Percentiles rank a stretch among this genome's conserved stretches.
Conservation (phyloP, 1,140 invertebrate genomes). For the Ceratitis capitata region DNA sequence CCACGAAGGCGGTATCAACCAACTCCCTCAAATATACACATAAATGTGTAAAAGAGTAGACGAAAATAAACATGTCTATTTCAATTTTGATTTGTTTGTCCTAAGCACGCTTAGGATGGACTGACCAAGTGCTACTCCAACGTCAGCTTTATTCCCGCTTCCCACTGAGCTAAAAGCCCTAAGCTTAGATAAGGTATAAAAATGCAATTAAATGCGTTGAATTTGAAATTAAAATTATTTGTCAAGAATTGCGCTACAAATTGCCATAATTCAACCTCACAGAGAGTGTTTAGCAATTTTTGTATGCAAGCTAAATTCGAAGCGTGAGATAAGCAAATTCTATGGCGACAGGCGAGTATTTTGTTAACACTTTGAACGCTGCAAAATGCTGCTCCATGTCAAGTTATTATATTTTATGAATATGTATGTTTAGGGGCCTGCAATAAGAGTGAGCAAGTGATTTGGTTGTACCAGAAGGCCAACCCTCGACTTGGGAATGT, state of each 20-base stretch:
- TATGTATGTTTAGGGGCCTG: too few relatives aligned
- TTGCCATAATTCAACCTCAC: background rate
- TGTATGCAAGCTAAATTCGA: background rate
- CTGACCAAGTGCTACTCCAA: background rate
- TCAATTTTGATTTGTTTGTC: background rate
- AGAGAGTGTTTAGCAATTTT: background rate
- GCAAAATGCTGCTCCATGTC: background rate
- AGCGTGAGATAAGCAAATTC: background rate
- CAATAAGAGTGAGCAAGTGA: too few relatives aligned
- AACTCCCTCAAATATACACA: too few relatives aligned
- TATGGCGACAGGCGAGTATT: background rate
- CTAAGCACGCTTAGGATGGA: background rate
- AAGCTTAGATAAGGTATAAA: too few relatives aligned
- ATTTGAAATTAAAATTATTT: too few relatives aligned
- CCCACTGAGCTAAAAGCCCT: too few relatives aligned
- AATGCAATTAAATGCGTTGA: too few relatives aligned
- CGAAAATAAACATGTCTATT: background rate
- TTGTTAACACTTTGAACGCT: background rate
- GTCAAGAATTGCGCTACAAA: background rate
- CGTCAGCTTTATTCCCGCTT: background rate
- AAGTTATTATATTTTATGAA: too few relatives aligned
- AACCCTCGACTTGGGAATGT: too few relatives aligned
- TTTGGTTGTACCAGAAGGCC: too few relatives aligned
- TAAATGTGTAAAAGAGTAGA: background rate
- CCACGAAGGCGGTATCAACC: too few relatives aligned